Evolutionary conservation across 92 coral and sea anemone genomes (phyloP), one percentile per base, ranked within the genome.

Genomic region (Heteractis magnifica): DNA sequence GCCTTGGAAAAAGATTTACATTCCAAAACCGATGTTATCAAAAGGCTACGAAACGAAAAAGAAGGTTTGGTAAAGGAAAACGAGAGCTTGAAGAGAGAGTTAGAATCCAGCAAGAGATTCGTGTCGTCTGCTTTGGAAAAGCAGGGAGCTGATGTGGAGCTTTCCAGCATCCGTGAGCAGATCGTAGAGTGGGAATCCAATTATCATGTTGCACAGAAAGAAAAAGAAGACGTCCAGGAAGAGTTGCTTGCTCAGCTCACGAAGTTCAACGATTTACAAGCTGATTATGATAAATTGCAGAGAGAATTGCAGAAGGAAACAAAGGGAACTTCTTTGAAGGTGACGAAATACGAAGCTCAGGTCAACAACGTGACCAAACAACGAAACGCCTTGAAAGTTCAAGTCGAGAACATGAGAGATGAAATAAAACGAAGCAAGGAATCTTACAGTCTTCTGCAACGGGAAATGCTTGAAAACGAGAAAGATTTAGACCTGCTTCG

Each of bases 111-210:
- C 73, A 94, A 93, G 77, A 90, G 90, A 72, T 92, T 94, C 65
- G 95, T 94, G 76, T 90, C 93, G 18, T 83, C 88, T 49, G 82
- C 90, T 26, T 80, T 85, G 41, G 89, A 86, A 78, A 81, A 87
- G 10, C 86, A 83, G 7, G 92, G 84, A 10, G 88, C 86, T 13
- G 88, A 88, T 53, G 94, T 85, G 34, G 98, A 94, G 71, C 82
- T 94, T 21, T 89, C 90, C 19, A 92, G 93, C 72, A 90, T 96
- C 11, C 91, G 94, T 62, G 92, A 94, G 70, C 93, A 96, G 74
- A 87, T 96, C 44, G 91, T 95, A 6, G 99, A 94, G 56, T 93
- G 95, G 95, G 97, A 96, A 79, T 92, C 98, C 58, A 94, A 92
- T 85, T 93, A 94, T 62, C 90, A 88, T 48, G 88, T 93, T 80